Base-by-base conservation (phyloP, 2,888 invertebrate species). In the Rhamnusium bicolor region DNA sequence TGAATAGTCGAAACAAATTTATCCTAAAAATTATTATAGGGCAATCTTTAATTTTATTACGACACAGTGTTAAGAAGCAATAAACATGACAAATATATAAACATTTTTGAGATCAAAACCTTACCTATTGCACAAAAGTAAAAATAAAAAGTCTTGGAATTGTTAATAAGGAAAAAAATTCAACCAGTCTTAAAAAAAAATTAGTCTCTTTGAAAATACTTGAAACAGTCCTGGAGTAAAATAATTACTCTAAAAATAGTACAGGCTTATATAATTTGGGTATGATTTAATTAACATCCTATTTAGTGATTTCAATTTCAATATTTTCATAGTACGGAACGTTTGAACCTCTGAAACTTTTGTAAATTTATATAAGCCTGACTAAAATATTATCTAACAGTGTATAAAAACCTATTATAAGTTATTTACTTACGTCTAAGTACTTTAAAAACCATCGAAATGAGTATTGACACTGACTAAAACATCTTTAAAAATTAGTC, bases 111-210 rank as follows among this genome's bases (percentile, higher is more conserved):
- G 65, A 65, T 65, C 65, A 65, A 65, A 24, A 32, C 27, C 14
- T 40, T 27, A 63, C 6, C 46, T 63, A 63, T 63, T 63, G 63
- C 65, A 51, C 65, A 19, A 65, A 65, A 18, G 14, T 63, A 63
- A 27, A 65, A 32, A 32, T 53, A 65, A 65, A n/a, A 63, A 63
- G 63, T 63, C 65, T 53, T 65, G 53, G 47, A 32, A 32, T 47
- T 18, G 65, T 51, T 65, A 63, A 49, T 40, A 46, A 46, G 10
- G 47, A 14, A 53, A 27, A n/a, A 29, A 27, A 29, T 29, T 21
- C 51, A 53, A 53, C 29, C 65, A 65, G 65, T 65, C 65, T 65
- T 65, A 21, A 65, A 65, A 49, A n/a, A 19, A n/a, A 53, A 65
- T 65, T 65, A 65, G 65, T 65, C 65, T 65, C 49, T 51, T 27